These are phyloP conservation scores for Asteroscopus sphinx DNA, from an alignment of 2,888 invertebrate species.

Conservation along the genomic window DNA sequence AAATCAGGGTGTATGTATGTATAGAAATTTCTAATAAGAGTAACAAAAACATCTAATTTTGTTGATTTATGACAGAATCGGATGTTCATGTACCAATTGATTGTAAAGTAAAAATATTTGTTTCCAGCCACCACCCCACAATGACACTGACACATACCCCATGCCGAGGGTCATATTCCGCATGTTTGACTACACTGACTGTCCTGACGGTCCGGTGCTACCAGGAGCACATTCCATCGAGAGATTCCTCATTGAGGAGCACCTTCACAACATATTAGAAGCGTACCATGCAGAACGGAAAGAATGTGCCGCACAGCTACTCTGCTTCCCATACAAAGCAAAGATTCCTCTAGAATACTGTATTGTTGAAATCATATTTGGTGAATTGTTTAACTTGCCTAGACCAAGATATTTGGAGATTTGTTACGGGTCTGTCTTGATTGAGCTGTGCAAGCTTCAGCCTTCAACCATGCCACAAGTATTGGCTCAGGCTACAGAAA, in stretches of 20 bases:
- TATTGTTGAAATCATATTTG: constrained; percentile 99
- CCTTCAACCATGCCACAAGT: constrained; percentile 99
- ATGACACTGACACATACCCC: constrained; percentile 96
- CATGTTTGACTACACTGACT: constrained; percentile 99
- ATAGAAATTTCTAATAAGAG: no score
- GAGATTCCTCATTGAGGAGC: constrained; percentile 99
- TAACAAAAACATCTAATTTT: no score
- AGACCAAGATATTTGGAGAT: constrained; percentile 96
- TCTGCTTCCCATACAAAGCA: constrained; percentile 97
- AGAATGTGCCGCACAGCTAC: constrained; percentile 97
- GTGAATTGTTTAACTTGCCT: constrained; percentile 98
- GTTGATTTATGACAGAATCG: no score
- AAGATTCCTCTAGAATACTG: constrained; percentile 99
- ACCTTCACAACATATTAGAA: constrained; percentile 97
- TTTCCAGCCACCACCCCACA: constrained; percentile 96
- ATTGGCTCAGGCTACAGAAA: constrained; percentile 99
- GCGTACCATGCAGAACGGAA: constrained; percentile 96
- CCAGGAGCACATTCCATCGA: constrained; percentile 99
- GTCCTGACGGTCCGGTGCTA: constrained; percentile 97
- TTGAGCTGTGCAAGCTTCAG: constrained; percentile 98
- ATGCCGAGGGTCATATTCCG: constrained; percentile 98
- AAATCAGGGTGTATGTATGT: no score
- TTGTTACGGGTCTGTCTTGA: constrained; percentile 97
- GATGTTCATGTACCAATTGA: no score
- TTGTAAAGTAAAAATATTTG: neutral